Base-by-base conservation (phyloP, 2,888 invertebrate genomes). In the Hirtodrosophila histrioides region DNA sequence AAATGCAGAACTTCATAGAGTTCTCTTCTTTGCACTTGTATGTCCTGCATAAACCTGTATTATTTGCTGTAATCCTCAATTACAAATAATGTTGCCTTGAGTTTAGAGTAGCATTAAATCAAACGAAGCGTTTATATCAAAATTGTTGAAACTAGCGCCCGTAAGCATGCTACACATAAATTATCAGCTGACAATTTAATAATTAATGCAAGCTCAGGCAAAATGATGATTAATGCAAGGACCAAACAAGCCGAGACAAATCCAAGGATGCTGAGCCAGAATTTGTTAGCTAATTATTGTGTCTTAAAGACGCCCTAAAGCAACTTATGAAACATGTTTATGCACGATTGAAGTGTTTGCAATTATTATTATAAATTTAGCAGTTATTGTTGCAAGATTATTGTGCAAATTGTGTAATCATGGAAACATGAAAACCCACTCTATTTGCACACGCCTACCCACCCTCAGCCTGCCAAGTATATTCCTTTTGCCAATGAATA, bases 141-240 rank as follows among this genome's bases (percentile, higher is more conserved):
- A 63, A 24, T 50, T 69, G 45, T 61, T 31, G 17, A 33, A 49
- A 44, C 23, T 37, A 8, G 1, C 9, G 45, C 39, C 62, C 17
- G 10, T 3, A 23, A 62, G 60, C 61, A 45, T 50, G 7, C 9
- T 11, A n/a, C 33, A 76, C 61, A 64, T 66, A 77, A 82, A 82
- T 85, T 79, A 77, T 69, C 63, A 67, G 78, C 86, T 78, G 75
- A 60, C 69, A 77, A 73, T 73, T 75, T 60, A 77, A 80, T 81
- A 66, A 81, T 62, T 72, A 78, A 70, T 79, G 56, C 53, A 69
- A 50, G 45, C 41, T 54, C 48, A 37, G 45, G 54, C 66, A 70
- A 62, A 31, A 65, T 58, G 31, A 65, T 79, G 60, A 74, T 69
- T 71, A 77, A 80, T 78, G 62, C 63, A 81, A 62, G 41, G 23